These are phyloP conservation scores for Ernsta delagoae DNA, from an alignment of 2,888 invertebrate genomes.

Conservation along the genomic window DNA sequence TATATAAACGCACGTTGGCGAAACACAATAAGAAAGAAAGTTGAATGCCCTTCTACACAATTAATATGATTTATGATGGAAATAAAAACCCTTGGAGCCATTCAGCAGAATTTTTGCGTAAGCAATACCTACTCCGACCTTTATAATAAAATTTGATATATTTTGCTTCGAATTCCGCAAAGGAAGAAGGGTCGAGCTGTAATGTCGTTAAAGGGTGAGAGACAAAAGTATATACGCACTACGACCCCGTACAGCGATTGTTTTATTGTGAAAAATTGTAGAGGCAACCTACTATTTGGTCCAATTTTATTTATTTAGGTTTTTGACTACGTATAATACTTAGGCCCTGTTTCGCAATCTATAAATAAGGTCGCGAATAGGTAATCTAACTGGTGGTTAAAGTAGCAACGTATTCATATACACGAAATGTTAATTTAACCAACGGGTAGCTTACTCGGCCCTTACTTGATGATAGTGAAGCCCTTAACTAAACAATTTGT, in stretches of 20 bases:
- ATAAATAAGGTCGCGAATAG: no score
- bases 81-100: constrained; percentile 76
- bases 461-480: no score
- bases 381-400: no score
- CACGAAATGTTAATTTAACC: no score
- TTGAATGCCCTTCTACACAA: constrained; percentile 60
- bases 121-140: constrained; percentile 54
- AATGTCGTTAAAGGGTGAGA: constrained; percentile 32
- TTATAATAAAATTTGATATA: constrained; percentile 38
- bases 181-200: constrained; percentile 30
- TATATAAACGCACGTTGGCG: background rate
- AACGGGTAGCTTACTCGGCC: no score
- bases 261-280: background rate
- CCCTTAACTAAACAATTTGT: no score
- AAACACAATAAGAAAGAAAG: constrained; percentile 5
- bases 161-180: constrained; percentile 34
- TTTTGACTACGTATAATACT: no score
- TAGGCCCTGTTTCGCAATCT: no score
- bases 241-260: background rate
- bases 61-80: constrained; percentile 78
- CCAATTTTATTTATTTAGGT: no score
- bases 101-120: constrained; percentile 73
- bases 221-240: constrained; percentile 6
- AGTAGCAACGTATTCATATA: no score
- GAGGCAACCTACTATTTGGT: no score